A percentile compares a stretch with the other conserved stretches of the same genome.
These are phyloP conservation scores for Chrysoperla carnea DNA, from an alignment of 1,140 invertebrate genomes.

Conservation along the genomic window DNA sequence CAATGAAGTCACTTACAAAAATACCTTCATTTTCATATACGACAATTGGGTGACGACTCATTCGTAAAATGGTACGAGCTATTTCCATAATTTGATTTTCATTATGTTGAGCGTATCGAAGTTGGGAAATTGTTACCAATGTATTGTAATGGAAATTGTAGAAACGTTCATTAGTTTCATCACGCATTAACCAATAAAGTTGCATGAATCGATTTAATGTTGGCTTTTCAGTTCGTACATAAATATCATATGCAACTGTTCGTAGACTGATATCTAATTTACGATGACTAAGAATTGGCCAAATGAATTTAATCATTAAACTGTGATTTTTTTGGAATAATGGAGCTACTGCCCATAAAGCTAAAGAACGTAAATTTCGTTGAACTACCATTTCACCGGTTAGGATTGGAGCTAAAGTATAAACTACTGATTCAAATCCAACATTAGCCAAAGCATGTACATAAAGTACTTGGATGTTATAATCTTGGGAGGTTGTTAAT, in stretches of 20 bases:
- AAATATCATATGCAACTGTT: constrained; percentile 19
- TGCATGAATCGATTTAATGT: constrained; percentile 17
- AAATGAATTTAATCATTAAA: constrained; percentile 17
- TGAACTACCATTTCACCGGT: constrained; percentile 7
- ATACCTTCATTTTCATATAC: constrained; percentile 1
- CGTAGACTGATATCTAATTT: constrained; percentile 17
- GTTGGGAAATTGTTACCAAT: constrained; percentile 18
- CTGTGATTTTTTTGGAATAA: constrained; percentile 11
- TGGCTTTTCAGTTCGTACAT: constrained; percentile 18
- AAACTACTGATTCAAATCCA: constrained; percentile 7
- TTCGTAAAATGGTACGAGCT: constrained; percentile 9
- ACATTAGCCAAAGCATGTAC: constrained; percentile 14
- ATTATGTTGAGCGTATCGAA: constrained; percentile 20
- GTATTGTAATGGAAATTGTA: constrained; percentile 26
- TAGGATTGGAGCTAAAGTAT: constrained; percentile 10
- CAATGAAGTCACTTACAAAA: background rate
- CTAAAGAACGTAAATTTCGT: constrained; percentile 16
- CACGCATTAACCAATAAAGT: constrained; percentile 23
- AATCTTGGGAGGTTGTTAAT: constrained; percentile 9
- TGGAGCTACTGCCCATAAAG: constrained; percentile 16
- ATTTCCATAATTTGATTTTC: constrained; percentile 10
- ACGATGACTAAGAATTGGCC: constrained; percentile 22
- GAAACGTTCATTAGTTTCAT: constrained; percentile 20
- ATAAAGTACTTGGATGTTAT: constrained; percentile 8
- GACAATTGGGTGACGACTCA: constrained; percentile 4